These are phyloP conservation scores for Drosophila parthenogenetica DNA, from an alignment of 2,888 invertebrate genomes.

Conservation along the genomic window DNA sequence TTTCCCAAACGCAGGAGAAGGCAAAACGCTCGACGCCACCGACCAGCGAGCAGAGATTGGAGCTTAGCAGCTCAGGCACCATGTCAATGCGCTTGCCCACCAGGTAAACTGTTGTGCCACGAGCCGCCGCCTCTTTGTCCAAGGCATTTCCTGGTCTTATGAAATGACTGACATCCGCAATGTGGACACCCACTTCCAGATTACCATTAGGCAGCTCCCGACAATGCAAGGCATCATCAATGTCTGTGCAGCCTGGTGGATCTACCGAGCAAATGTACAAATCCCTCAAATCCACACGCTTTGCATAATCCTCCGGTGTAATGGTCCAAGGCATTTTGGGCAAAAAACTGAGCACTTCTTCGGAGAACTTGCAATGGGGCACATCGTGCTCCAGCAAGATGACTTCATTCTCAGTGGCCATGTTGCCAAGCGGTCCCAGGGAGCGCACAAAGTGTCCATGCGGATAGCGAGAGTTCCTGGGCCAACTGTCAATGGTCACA, in stretches of 20 bases:
- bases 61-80: slow-evolving; percentile 95
- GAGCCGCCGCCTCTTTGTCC: slow-evolving; percentile 95
- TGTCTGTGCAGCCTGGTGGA: slow-evolving; percentile 99
- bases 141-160: slow-evolving; percentile 96
- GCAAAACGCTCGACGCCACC: slow-evolving; percentile 96
- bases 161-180: slow-evolving; percentile 99
- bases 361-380: slow-evolving; percentile 97
- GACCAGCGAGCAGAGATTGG: slow-evolving; percentile 97
- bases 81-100: slow-evolving; percentile 96
- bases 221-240: slow-evolving; percentile 99
- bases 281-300: slow-evolving; percentile 93
- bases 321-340: slow-evolving; percentile 96
- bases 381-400: slow-evolving; percentile 98
- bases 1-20: slow-evolving; percentile 98
- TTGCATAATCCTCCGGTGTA: slow-evolving; percentile 91
- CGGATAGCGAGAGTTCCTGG: slow-evolving; percentile 95
- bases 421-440: slow-evolving; percentile 96
- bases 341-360: slow-evolving; percentile 95
- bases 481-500: slow-evolving; percentile 99
- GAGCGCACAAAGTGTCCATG: slow-evolving; percentile 98
- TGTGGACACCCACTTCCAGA: slow-evolving; percentile 97
- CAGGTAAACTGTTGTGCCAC: slow-evolving; percentile 98
- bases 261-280: slow-evolving; percentile 97
- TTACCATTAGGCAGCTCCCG: slow-evolving; percentile 90
- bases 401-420: slow-evolving; percentile 98